Base-by-base conservation (phyloP, 2,113 vertebrate species). In the Limnothrissa miodon region DNA sequence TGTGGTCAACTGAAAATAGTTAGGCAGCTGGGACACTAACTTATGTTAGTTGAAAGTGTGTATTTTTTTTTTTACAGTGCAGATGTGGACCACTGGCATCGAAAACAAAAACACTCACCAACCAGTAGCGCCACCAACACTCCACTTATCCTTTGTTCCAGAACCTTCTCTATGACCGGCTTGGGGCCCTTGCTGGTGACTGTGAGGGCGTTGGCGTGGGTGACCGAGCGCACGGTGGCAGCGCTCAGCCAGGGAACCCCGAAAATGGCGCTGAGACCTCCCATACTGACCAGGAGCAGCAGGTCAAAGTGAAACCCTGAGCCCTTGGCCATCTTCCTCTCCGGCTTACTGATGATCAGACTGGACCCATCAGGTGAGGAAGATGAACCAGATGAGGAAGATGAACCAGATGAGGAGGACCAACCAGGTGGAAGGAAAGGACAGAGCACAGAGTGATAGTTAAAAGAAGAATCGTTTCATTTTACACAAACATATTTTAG, bases 241-340 rank as follows among this genome's bases (percentile, higher is more conserved):
- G 98, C 98, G 0, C 96, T 99, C 86, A 99, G 96, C 98, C 98
- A 99, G 17, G 98, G 98, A 93, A 98, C 90, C 23, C 98, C 98
- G 0, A 99, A 98, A 51, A 99, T 90, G 0, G 98, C 94, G 0
- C 95, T 86, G 33, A 97, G 33, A 0, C 98, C 98, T 0, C 98
- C 98, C 97, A 99, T 97, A 90, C 93, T 92, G 36, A 98, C 97
- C 11, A 99, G 94, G 85, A 99, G 87, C 86, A 99, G 93, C 87
- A 99, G 91, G 87, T 99, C 98, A 87, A 97, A 92, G 90, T 99
- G 98, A 90, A 99, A 99, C 4, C 98, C 98, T 0, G 96, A 97
- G 81, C 98, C 98, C 90, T 99, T 99, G 88, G 95, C 89, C 96
- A 98, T 89, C 92, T 97, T 98, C 90, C 98, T 94, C 89, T 99